A percentile compares a stretch with the other conserved stretches of the same genome.
These are phyloP conservation scores for Limnephilus marmoratus DNA, from an alignment of 2,888 invertebrate species.

Conservation along the genomic window DNA sequence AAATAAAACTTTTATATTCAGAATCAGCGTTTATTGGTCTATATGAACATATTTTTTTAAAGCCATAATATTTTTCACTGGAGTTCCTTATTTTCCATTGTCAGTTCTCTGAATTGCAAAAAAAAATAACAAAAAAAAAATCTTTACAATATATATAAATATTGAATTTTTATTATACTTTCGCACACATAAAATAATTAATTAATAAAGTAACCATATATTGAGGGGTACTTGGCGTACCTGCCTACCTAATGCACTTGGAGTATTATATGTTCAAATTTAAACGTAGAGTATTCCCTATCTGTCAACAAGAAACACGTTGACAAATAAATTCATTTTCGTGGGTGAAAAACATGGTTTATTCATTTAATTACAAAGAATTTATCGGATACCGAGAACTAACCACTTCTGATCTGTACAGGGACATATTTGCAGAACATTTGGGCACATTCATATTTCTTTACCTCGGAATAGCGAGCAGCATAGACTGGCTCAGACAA, in stretches of 20 bases:
- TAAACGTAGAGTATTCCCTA: neutral
- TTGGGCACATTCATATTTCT: slow-evolving; percentile 28
- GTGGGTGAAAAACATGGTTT: neutral
- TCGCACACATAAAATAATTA: too few relatives aligned
- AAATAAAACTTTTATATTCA: too few relatives aligned
- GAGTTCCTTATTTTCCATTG: neutral
- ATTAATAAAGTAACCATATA: too few relatives aligned
- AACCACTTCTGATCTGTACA: neutral
- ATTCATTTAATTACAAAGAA: neutral
- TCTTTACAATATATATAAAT: too few relatives aligned
- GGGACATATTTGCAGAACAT: neutral
- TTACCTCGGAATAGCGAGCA: slow-evolving; percentile 21
- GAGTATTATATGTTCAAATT: neutral
- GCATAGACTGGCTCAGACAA: neutral
- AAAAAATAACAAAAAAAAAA: too few relatives aligned
- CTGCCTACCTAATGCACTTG: neutral
- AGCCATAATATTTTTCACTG: too few relatives aligned
- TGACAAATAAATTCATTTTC: neutral
- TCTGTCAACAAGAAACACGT: neutral
- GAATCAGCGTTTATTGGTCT: too few relatives aligned
- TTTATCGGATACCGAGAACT: slow-evolving; percentile 10
- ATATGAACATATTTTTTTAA: too few relatives aligned
- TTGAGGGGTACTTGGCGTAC: too few relatives aligned
- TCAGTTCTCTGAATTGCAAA: neutral
- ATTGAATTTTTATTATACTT: too few relatives aligned